A percentile compares a stretch with the other conserved stretches of the same genome.
Conservation (phyloP, 2,113 vertebrate species). For the Chaenocephalus aceratus region DNA sequence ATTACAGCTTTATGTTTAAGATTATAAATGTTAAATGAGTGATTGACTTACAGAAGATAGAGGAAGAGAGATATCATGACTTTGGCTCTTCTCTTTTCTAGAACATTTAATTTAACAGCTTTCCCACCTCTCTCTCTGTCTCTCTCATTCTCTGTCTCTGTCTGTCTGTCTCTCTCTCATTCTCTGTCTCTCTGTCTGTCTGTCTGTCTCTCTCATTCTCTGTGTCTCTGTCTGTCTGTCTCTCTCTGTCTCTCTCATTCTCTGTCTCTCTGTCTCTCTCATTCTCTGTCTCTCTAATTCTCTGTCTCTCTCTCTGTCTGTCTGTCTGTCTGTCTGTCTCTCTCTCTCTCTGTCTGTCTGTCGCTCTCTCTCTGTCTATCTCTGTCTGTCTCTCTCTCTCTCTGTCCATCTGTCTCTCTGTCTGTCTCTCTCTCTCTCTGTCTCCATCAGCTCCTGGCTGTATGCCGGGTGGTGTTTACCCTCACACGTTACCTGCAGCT, state of each 20-base stretch:
- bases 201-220: too few relatives aligned
- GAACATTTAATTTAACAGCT: background rate
- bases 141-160: background rate
- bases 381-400: too few relatives aligned
- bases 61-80: background rate
- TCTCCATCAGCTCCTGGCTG: conserved; percentile 88
- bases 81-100: background rate
- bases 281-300: too few relatives aligned
- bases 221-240: too few relatives aligned
- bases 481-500: conserved; percentile 84
- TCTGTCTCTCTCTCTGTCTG: too few relatives aligned
- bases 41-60: background rate
- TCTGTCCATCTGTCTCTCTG: too few relatives aligned
- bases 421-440: background rate
- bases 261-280: too few relatives aligned
- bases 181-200: background rate
- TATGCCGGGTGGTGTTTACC: conserved; percentile 89
- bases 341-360: background rate
- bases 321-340: background rate
- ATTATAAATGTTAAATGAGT: background rate
- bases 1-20: background rate
- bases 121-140: conserved; percentile 27
- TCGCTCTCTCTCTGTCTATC: background rate
- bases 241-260: too few relatives aligned
- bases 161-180: too few relatives aligned